Conservation (phyloP, 2,113 vertebrate genomes). For the Struthio camelus region DNA sequence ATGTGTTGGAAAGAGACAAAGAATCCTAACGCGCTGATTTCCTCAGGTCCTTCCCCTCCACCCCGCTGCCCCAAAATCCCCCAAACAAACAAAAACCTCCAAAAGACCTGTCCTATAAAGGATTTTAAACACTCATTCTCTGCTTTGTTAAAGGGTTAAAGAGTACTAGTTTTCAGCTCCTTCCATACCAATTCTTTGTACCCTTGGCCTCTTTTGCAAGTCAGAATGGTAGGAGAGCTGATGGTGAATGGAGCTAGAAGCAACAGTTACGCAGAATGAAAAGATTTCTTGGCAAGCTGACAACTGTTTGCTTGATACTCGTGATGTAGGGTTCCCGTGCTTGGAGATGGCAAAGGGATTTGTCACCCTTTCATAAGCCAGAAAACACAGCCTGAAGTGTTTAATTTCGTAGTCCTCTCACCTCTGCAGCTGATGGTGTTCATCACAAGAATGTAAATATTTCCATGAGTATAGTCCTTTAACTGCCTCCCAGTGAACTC, state of each 20-base stretch:
- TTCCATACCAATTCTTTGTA: neutral
- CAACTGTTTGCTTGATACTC: neutral
- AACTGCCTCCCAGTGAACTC: neutral
- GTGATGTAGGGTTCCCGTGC: neutral
- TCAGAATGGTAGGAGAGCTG: neutral
- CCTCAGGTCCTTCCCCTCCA: neutral
- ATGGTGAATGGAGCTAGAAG: neutral
- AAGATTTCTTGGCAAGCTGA: neutral
- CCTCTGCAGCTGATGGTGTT: neutral
- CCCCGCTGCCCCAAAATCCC: too few species aligned
- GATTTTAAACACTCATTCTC: neutral
- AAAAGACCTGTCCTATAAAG: neutral
- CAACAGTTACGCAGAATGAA: neutral
- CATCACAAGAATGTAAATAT: neutral
- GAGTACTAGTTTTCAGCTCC: neutral
- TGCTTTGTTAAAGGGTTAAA: neutral
- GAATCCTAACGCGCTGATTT: neutral
- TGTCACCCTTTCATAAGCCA: neutral
- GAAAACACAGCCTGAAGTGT: neutral
- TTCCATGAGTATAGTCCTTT: neutral
- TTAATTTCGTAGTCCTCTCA: neutral
- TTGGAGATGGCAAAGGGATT: neutral
- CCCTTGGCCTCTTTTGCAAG: neutral
- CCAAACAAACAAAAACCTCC: neutral
- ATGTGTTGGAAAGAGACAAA: neutral